Evolutionary conservation across 2,797 vertebrate genomes (phyloP), one percentile per base, ranked within the genome.

Genomic region (Emys orbicularis): DNA sequence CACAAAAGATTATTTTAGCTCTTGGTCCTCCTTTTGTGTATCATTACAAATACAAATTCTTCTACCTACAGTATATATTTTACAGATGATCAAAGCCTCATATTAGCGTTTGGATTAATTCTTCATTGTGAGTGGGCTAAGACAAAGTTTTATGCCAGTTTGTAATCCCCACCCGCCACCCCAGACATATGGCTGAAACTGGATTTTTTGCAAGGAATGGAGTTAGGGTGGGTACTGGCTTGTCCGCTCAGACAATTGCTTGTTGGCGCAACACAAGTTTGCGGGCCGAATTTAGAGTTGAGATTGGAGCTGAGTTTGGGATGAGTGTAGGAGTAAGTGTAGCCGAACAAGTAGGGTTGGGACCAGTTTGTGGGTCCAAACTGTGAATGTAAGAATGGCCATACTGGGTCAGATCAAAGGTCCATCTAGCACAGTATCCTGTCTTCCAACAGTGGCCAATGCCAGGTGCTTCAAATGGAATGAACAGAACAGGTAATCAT

Each of bases 1-100:
- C 87, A 80, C 56, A 88, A 92, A 86, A 87, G 92, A 90, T 65
- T 84, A 84, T 86, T 84, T 93, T 96, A 89, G 25, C 86, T 92
- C 50, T 74, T 87, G 87, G 49, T 79, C 80, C 21, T 68, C 80
- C 88, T 83, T 88, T 52, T 79, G 6, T 86, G 27, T 76, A 52
- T 84, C 93, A 65, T 37, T 92, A 86, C 49, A 88, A 92, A 44
- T 0, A 83, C 47, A 76, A 74, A 5, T 72, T 93, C 90, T 85
- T 83, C 84, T 90, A 8, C 21, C 34, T 79, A 56, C 11, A 50
- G 65, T 6, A 34, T 57, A 7, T 80, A 31, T 91, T 31, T 29
- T 93, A 80, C 21, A 81, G 86, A 49, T 87, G 54, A 44, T 52
- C 34, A 72, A 72, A 91, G 90, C 74, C 85, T 95, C 87, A 31